Percentiles rank a stretch among this genome's conserved stretches.
phyloP scores from a whole-genome alignment of 2,113 vertebrate species.

The Vireo altiloquus region DNA sequence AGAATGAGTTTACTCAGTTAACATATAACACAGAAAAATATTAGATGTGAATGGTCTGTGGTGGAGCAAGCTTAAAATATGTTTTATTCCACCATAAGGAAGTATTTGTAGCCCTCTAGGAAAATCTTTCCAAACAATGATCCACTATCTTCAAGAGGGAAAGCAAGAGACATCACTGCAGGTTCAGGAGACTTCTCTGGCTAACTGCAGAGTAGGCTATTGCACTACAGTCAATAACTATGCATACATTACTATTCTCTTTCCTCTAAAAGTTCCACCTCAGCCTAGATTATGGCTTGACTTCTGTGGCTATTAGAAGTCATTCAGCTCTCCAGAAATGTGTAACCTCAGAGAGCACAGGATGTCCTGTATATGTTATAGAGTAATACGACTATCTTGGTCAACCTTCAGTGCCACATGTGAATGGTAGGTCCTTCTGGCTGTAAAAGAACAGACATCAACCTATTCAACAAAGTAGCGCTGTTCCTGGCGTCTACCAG shows the following conservation, averaged over 20 bases:
- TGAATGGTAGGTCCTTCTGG: neutral
- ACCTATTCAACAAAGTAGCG: neutral
- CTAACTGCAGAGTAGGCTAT: neutral
- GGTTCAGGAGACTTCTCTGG: neutral
- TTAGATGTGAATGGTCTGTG: neutral
- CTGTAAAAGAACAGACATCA: neutral
- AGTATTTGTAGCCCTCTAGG: neutral
- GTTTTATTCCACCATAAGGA: neutral
- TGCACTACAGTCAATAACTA: neutral
- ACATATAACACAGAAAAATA: neutral
- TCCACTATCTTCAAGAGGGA: neutral
- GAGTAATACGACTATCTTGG: neutral
- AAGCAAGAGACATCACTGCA: neutral
- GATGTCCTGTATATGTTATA: neutral
- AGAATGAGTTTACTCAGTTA: neutral
- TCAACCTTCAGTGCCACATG: neutral
- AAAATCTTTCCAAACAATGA: neutral
- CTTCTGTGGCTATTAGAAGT: neutral
- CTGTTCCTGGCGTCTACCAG: neutral
- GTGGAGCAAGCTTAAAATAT: neutral
- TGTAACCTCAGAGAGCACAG: neutral
- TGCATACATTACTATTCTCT: fast-evolving
- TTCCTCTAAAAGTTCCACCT: neutral
- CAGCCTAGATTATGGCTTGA: neutral
- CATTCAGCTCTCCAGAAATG: neutral